Evolutionary conservation across 2,113 vertebrate genomes (phyloP).

Genomic region (Sorex araneus): DNA sequence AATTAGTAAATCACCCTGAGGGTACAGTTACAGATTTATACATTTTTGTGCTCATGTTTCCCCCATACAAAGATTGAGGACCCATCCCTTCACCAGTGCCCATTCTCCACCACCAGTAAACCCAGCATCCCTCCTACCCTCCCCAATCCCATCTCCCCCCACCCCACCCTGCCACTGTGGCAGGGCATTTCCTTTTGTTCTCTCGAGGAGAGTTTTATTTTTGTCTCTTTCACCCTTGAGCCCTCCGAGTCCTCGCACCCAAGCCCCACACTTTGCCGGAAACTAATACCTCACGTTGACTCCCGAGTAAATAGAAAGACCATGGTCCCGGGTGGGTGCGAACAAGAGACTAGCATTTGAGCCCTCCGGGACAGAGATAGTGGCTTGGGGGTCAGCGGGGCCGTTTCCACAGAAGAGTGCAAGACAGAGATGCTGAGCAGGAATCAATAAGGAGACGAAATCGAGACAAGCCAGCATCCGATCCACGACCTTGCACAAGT

Average conservation of each 20-base stretch:
- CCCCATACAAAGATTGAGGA: too few relatives aligned
- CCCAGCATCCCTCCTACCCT: too few relatives aligned
- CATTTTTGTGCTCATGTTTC: too few relatives aligned
- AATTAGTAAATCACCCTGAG: too few relatives aligned
- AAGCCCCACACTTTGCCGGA: neutral
- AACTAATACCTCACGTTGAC: constrained; percentile 10
- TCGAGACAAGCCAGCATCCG: neutral
- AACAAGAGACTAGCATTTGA: constrained; percentile 15
- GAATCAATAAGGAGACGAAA: constrained; percentile 24
- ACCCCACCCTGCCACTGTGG: too few relatives aligned
- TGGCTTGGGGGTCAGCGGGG: neutral
- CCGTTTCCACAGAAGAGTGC: constrained; percentile 27
- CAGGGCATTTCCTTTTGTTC: too few relatives aligned
- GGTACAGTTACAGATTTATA: too few relatives aligned
- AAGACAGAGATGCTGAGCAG: constrained; percentile 22
- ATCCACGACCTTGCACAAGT: neutral
- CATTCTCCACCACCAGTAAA: too few relatives aligned
- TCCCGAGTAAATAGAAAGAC: constrained; percentile 13
- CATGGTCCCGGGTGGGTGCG: constrained; percentile 38
- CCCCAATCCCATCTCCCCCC: too few relatives aligned
- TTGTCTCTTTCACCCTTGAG: neutral
- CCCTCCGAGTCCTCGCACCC: neutral
- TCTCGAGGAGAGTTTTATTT: neutral
- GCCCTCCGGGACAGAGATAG: constrained; percentile 15
- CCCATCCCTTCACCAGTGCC: too few relatives aligned